phyloP scores from a whole-genome alignment of 2,888 invertebrate genomes.

The Tinea pellionella region DNA sequence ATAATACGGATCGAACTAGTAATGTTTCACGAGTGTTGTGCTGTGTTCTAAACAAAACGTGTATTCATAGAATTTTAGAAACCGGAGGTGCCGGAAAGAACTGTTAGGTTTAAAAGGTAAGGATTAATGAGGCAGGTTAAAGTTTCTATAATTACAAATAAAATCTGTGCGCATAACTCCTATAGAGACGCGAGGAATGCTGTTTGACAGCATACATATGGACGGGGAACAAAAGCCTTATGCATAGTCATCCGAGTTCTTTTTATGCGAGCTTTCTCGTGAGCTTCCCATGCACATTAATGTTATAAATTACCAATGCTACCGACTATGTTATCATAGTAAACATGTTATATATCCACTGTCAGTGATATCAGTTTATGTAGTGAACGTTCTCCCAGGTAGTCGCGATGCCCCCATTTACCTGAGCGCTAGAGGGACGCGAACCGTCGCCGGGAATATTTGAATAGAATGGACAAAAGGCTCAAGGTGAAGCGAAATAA shows the following conservation, averaged over 20 bases:
- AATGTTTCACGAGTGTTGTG: conserved; percentile 22
- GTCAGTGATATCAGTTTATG: not conserved
- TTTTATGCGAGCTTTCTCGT: conserved; percentile 44
- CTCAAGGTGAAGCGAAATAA: conserved; percentile 7
- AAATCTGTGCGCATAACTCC: conserved; percentile 46
- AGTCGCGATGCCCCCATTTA: conserved; percentile 44
- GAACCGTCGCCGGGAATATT: conserved; percentile 45
- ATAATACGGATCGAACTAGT: conserved; percentile 31
- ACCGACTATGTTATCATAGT: not conserved
- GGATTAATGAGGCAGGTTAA: conserved; percentile 17
- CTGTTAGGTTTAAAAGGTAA: conserved; percentile 66
- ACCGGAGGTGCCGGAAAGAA: conserved; percentile 46
- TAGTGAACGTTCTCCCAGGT: conserved; percentile 18
- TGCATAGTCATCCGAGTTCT: conserved; percentile 55
- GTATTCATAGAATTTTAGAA: conserved; percentile 35
- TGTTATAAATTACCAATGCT: conserved; percentile 4
- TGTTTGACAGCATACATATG: conserved; percentile 63
- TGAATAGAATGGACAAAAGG: conserved; percentile 46
- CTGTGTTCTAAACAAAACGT: conserved; percentile 36
- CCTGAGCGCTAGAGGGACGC: conserved; percentile 50
- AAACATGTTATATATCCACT: not conserved
- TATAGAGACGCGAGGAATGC: conserved; percentile 64
- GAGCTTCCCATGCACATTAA: conserved; percentile 17
- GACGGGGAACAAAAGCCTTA: conserved; percentile 64
- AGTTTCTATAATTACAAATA: conserved; percentile 11